Percentiles rank a stretch among this genome's conserved stretches.
Conservation (phyloP, 2,797 vertebrate species). For the Cirrhinus molitorella region DNA sequence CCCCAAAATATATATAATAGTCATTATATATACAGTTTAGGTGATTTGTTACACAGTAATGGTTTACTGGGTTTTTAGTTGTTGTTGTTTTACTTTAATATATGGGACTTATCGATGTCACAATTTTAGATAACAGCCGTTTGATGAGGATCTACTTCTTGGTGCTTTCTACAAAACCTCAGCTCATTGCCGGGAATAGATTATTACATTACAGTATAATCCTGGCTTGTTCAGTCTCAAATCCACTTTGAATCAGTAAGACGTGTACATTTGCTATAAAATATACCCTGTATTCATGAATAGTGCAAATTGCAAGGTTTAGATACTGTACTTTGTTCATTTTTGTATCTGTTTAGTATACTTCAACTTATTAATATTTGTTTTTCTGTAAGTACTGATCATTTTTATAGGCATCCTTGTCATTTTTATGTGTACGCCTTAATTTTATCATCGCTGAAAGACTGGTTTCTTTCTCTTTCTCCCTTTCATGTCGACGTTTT, state of each 20-base stretch:
- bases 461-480: slow-evolving; percentile 76
- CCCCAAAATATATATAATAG: slow-evolving; percentile 8
- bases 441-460: slow-evolving; percentile 87
- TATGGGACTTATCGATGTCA: slow-evolving; percentile 21
- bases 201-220: slow-evolving; percentile 60
- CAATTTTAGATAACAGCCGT: slow-evolving; percentile 25
- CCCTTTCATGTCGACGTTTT: slow-evolving; percentile 81
- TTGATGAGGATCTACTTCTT: slow-evolving; percentile 21
- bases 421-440: slow-evolving; percentile 96
- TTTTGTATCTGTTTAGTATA: slow-evolving; percentile 76
- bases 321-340: slow-evolving; percentile 76
- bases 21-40: slow-evolving; percentile 12
- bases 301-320: slow-evolving; percentile 79
- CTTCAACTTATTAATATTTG: slow-evolving; percentile 80
- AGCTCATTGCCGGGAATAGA: slow-evolving; percentile 54
- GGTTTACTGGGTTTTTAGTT: slow-evolving; percentile 24
- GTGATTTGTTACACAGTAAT: slow-evolving; percentile 19
- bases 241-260: slow-evolving; percentile 75
- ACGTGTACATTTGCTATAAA: slow-evolving; percentile 84
- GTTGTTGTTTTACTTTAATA: not conserved
- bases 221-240: slow-evolving; percentile 77
- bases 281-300: slow-evolving; percentile 78
- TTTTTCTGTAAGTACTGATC: slow-evolving; percentile 74
- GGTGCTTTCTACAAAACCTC: slow-evolving; percentile 48
- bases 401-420: slow-evolving; percentile 87